A percentile compares a stretch with the other conserved stretches of the same genome.
Evolutionary conservation across 1,140 invertebrate species (phyloP).

Genomic region (Uloborus diversus): DNA sequence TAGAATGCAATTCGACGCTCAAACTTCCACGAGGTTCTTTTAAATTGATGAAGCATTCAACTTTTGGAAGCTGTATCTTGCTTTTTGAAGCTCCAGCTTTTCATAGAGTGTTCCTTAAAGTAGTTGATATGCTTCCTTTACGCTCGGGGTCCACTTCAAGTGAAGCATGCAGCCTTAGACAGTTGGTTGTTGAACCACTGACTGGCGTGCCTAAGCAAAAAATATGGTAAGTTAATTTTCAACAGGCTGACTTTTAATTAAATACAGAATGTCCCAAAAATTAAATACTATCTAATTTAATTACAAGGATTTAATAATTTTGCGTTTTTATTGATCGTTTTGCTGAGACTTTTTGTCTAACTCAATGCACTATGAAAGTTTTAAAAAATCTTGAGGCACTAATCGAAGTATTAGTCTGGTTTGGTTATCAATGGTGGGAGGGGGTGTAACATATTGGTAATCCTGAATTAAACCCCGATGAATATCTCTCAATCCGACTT

Average conservation of each 20-base stretch:
- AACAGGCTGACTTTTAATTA: not conserved
- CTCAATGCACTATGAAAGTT: not conserved
- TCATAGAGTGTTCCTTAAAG: slow-evolving; percentile 9
- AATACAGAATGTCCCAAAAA: not conserved
- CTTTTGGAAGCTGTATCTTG: not conserved
- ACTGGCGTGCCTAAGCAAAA: slow-evolving; percentile 9
- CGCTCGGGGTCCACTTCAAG: not conserved
- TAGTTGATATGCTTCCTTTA: not conserved
- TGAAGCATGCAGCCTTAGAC: not conserved
- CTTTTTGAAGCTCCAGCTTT: not conserved
- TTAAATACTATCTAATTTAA: not conserved
- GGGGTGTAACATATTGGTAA: too few relatives aligned
- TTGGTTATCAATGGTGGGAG: too few relatives aligned
- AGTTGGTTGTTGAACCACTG: slow-evolving; percentile 7
- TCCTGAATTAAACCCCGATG: too few relatives aligned
- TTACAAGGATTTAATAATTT: not conserved
- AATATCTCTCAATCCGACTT: too few relatives aligned
- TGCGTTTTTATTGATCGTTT: not conserved
- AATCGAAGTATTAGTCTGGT: too few relatives aligned
- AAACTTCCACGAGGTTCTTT: not conserved
- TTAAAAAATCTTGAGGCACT: too few relatives aligned
- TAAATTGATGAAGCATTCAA: not conserved
- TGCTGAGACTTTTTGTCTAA: not conserved
- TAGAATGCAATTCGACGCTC: slow-evolving; percentile 38
- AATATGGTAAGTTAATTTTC: slow-evolving; percentile 12